Conservation (phyloP, 2,113 vertebrate genomes). For the Cariama cristata region DNA sequence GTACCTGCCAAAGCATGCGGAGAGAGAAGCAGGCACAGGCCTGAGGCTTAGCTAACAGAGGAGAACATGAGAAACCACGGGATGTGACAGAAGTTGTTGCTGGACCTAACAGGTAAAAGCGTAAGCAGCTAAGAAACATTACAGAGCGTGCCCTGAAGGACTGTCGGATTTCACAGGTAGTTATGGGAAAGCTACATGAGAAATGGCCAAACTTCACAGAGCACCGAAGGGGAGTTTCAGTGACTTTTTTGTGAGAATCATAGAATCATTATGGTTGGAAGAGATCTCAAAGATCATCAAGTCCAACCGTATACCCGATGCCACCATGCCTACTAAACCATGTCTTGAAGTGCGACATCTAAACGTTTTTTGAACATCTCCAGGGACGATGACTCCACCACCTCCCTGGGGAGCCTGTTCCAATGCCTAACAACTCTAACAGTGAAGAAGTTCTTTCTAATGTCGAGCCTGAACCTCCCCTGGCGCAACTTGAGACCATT, state of each 20-base stretch:
- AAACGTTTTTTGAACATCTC: too few species aligned
- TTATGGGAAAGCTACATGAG: not conserved
- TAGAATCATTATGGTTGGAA: too few species aligned
- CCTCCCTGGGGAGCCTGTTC: too few species aligned
- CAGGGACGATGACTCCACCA: too few species aligned
- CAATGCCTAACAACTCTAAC: too few species aligned
- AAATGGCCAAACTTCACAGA: not conserved
- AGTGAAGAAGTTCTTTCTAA: too few species aligned
- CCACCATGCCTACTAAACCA: too few species aligned
- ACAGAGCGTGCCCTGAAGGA: accelerated
- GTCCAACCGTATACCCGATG: too few species aligned
- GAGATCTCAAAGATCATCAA: too few species aligned
- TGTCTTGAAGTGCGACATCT: too few species aligned
- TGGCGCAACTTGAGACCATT: too few species aligned
- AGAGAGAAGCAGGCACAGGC: not conserved
- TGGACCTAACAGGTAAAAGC: not conserved
- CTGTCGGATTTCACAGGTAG: not conserved
- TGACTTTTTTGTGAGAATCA: not conserved
- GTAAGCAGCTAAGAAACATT: not conserved
- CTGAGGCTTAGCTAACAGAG: not conserved
- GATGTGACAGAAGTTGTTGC: not conserved
- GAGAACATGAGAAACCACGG: accelerated
- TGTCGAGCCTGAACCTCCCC: too few species aligned
- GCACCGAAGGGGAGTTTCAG: not conserved
- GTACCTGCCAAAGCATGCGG: not conserved